Base-by-base conservation (phyloP, 2,888 invertebrate species). In the Mylabris sibirica region DNA sequence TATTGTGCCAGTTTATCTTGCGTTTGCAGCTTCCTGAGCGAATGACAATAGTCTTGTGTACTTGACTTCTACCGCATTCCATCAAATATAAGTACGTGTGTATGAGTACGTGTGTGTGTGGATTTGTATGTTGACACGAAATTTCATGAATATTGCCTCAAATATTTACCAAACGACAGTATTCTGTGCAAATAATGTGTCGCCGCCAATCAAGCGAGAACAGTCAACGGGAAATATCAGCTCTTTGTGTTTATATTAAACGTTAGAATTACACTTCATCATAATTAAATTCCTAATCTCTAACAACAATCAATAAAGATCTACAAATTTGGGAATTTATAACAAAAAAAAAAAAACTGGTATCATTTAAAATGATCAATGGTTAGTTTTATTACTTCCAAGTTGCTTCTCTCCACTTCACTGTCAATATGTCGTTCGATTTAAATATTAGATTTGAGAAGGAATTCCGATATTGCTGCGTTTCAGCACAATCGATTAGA, bases 151-250 rank as follows among this genome's bases (percentile, higher is more conserved):
- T 53, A 53, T 24, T 53, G 53, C 24, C 12, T 22, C 53, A 53
- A 53, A 53, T 53, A 53, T 53, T 53, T 53, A 53, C 53, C 53
- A 53, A 24, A 53, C 53, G 53, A 53, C 53, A 24, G 53, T 53
- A 53, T 53, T 53, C 53, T 53, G 24, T 53, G 22, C 24, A 53
- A 53, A 53, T 53, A 53, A 24, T 22, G 49, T 49, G 53, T 53
- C 14, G 53, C 12, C 12, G 44, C 53, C 53, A 53, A 53, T 53
- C 53, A 53, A 24, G 11, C 24, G 53, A 53, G 22, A 53, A 53
- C 22, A 12, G 24, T 53, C 49, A n/a, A 44, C n/a, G 41, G 49
- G 20, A 49, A 49, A 2, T 49, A 20, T 49, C 12, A 9, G 24
- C 53, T 14, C 12, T 53, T 53, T 53, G 24, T 53, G 22, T 9